Base-by-base conservation (phyloP, 2,113 vertebrate genomes). In the Merops nubicus region DNA sequence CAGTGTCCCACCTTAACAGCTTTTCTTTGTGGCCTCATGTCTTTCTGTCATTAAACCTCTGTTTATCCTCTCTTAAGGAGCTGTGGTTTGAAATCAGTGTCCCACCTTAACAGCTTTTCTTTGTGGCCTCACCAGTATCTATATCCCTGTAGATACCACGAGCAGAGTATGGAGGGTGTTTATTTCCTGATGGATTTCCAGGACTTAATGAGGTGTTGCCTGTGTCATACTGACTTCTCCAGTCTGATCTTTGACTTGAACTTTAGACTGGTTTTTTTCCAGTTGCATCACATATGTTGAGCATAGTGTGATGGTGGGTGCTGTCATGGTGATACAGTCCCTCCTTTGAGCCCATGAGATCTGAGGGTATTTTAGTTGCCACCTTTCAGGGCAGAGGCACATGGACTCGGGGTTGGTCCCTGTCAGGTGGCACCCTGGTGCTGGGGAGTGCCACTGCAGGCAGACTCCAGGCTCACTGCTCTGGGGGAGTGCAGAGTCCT, bases 151-250 rank as follows among this genome's bases (percentile, higher is more conserved):
- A 42, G 59, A 22, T 40, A 15, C 43, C 53, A 10, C 14, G 67
- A 79, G 53, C 63, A 38, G 34, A 36, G 38, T 47, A 2, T 16
- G 51, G 51, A 1, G 60, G 53, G 23, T 57, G 45, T 25, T 85
- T 47, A 5, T 68, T n/a, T 78, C 65, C 64, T 26, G 29, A 2
- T 36, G 65, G 56, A 25, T 77, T 79, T 40, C n/a, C 22, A 8
- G 64, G 38, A 5, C 6, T 0, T 34, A 15, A 7, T 0, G 15
- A 56, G 43, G 5, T 68, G 74, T 3, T 56, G 60, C 13, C 0
- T 40, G 47, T 75, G 33, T 29, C 5, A 0, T 26, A 0, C 11
- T 43, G 20, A 19, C 65, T 60, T 48, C 15, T 38, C 11, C 42
- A 33, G 42, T 43, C 29, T 84, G 16, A 19, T 54, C 29, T 86